Evolutionary conservation across 2,113 vertebrate genomes (phyloP).

Genomic region (Peromyscus polionotus): DNA sequence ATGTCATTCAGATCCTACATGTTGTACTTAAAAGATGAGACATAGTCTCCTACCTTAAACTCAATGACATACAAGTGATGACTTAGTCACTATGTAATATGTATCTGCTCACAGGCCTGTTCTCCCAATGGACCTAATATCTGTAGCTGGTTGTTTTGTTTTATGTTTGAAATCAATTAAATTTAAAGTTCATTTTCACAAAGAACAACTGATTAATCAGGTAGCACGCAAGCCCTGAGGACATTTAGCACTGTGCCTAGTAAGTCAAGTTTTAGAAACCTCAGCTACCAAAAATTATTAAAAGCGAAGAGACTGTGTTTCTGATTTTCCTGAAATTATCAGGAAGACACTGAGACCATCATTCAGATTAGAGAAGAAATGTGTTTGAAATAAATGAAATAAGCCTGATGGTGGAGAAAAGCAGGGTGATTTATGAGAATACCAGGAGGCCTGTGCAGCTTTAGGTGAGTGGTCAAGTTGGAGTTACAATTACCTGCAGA

Average conservation of each 20-base stretch:
- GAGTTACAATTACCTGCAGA: not conserved
- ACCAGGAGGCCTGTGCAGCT: not conserved
- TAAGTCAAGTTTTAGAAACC: not conserved
- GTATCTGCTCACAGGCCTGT: not conserved
- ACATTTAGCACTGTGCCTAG: not conserved
- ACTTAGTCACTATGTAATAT: not conserved
- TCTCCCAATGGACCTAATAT: not conserved
- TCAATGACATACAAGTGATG: not conserved
- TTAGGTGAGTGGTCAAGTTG: not conserved
- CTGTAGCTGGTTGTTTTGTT: not conserved
- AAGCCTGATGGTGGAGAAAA: not conserved
- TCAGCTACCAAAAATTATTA: not conserved
- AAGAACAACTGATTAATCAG: not conserved
- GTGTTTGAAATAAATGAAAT: not conserved
- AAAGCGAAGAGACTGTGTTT: not conserved
- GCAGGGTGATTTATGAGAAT: not conserved
- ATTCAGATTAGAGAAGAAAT: not conserved
- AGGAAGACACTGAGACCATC: not conserved
- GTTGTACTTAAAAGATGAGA: not conserved
- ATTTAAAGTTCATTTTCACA: not conserved
- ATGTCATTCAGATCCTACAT: not conserved
- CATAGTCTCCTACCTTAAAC: not conserved
- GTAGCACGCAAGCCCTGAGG: not conserved
- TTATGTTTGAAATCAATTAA: not conserved
- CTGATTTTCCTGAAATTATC: conserved; percentile 37